A percentile compares a stretch with the other conserved stretches of the same genome.
phyloP scores from a whole-genome alignment of 2,113 vertebrate genomes.

The Herpetotheres cachinnans region DNA sequence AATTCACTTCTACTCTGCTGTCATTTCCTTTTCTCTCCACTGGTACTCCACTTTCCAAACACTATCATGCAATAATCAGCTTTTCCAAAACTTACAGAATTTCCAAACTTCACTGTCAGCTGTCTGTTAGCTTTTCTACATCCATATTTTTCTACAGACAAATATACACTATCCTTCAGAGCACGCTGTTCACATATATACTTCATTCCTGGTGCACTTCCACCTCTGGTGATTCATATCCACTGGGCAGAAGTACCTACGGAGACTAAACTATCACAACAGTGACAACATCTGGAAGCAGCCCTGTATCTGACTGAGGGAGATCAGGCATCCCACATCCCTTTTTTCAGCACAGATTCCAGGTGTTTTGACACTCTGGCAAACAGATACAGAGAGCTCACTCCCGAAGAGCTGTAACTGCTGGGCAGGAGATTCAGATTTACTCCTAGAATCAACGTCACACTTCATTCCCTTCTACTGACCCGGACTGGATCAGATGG shows the following conservation, averaged over 20 bases:
- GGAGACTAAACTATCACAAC: neutral
- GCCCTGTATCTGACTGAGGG: neutral
- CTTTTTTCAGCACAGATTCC: neutral
- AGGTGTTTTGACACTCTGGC: neutral
- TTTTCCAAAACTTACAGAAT: neutral
- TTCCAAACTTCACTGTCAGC: neutral
- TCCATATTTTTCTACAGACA: neutral
- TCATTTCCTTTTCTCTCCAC: neutral
- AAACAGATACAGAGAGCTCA: neutral
- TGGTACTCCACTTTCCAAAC: neutral
- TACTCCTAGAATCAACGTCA: neutral
- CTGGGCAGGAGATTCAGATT: neutral
- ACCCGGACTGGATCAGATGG: neutral
- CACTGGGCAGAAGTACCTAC: neutral
- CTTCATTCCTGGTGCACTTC: neutral
- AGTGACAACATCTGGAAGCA: neutral
- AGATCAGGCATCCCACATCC: neutral
- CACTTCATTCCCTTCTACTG: neutral
- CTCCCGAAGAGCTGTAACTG: neutral
- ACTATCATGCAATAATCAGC: neutral
- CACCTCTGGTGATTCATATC: neutral
- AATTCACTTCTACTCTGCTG: neutral
- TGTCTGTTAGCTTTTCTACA: neutral
- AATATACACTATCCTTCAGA: neutral
- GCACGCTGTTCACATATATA: accelerated